A percentile compares a stretch with the other conserved stretches of the same genome.
These are phyloP conservation scores for Tachina lurida DNA, from an alignment of 2,888 invertebrate genomes.

Conservation along the genomic window DNA sequence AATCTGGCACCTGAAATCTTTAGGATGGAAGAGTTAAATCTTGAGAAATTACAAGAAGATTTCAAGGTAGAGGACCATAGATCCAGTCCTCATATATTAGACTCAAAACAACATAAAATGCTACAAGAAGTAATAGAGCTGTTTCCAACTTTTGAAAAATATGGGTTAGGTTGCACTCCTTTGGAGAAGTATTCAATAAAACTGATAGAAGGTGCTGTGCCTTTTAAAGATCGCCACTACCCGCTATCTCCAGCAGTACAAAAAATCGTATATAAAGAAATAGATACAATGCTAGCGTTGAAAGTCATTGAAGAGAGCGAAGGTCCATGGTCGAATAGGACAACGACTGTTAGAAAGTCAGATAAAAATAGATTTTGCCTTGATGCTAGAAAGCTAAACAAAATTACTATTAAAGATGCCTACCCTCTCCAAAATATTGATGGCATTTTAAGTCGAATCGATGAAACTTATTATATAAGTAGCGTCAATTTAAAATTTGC, in stretches of 20 bases:
- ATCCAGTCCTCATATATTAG: not conserved
- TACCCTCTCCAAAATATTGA: too few relatives aligned
- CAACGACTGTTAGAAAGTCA: not conserved
- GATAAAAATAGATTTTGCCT: not conserved
- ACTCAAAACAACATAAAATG: not conserved
- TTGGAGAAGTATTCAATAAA: not conserved
- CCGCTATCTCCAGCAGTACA: conserved; percentile 64
- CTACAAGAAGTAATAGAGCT: not conserved
- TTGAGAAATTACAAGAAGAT: not conserved
- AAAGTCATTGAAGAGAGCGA: not conserved
- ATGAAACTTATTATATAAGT: too few relatives aligned
- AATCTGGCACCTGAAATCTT: conserved; percentile 18
- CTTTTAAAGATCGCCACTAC: conserved; percentile 45
- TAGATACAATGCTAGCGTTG: conserved; percentile 75
- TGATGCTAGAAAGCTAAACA: not conserved
- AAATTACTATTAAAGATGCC: too few relatives aligned
- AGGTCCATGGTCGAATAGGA: conserved; percentile 27
- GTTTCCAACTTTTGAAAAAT: not conserved
- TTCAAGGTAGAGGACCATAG: not conserved
- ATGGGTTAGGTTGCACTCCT: not conserved
- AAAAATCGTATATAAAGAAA: conserved; percentile 68
- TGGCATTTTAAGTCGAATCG: too few relatives aligned
- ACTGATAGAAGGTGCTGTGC: not conserved
- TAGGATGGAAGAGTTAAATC: not conserved
- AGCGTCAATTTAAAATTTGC: too few relatives aligned